phyloP scores from a whole-genome alignment of 1,140 invertebrate genomes.

The Pseudomyrmex sp. region DNA sequence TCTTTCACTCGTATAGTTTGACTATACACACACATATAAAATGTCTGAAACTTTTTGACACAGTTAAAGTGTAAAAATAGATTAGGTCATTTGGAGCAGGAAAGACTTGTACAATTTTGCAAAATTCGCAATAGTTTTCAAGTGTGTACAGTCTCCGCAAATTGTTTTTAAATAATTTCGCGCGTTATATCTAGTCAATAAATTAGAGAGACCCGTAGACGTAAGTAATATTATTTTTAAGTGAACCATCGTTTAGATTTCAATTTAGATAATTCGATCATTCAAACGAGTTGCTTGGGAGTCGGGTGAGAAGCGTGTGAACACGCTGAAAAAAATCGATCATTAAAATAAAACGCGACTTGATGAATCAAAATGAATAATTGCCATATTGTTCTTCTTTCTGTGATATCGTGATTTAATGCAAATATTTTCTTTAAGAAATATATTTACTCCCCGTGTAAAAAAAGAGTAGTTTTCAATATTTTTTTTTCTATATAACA shows the following conservation, averaged over 20 bases:
- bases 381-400: not conserved
- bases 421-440: too few relatives aligned
- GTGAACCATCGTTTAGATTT: slow-evolving; percentile 11
- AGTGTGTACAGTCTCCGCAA: not conserved
- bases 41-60: too few relatives aligned
- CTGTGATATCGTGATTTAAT: too few relatives aligned
- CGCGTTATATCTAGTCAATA: not conserved
- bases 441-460: slow-evolving; percentile 27
- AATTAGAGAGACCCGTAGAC: not conserved
- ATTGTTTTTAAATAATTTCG: slow-evolving; percentile 25
- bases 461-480: not conserved
- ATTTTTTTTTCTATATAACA: not conserved
- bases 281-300: not conserved
- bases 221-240: not conserved
- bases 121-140: slow-evolving; percentile 17
- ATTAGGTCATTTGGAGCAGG: too few relatives aligned
- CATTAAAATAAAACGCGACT: slow-evolving; percentile 13
- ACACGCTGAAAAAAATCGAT: not conserved
- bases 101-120: too few relatives aligned
- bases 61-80: too few relatives aligned
- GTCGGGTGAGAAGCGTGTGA: not conserved
- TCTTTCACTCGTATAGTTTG: too few relatives aligned
- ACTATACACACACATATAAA: too few relatives aligned
- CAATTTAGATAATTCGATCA: slow-evolving; percentile 20
- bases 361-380: not conserved